Evolutionary conservation across 2,888 invertebrate species (phyloP), one percentile per base, ranked within the genome.

Genomic region (Byasa hedistus): DNA sequence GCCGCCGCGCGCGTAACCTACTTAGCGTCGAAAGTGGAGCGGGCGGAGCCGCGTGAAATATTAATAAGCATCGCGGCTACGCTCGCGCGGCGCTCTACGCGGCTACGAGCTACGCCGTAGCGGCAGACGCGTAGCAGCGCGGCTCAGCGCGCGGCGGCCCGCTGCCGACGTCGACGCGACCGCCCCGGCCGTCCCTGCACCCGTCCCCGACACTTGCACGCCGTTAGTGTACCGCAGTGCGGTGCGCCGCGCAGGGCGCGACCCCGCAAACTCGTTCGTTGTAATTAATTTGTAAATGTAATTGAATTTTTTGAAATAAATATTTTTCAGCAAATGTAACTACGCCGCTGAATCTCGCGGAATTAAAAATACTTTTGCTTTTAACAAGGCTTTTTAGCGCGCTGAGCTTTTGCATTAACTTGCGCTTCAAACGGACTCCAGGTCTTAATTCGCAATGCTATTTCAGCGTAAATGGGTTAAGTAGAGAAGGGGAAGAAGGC

Each of bases 11-110:
- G 67, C 66, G 74, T 80, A 79, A 79, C 79, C 79, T 77, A 79
- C 76, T 79, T 77, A 79, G 68, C 73, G 57, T 59, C 70, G 73
- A 71, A 79, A 77, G 71, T 76, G 72, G 79, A 72, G 68, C 78
- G 73, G 70, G 69, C 70, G 68, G 69, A 61, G 58, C 52, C 63
- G 69, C 69, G 71, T 76, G 74, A 76, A 80, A 79, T 79, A 80
- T 79, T 79, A 75, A 80, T 77, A 76, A 75, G 72, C 60, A 63
- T 69, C 68, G 71, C 72, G 73, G 73, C 63, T 66, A 59, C 58
- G 62, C 59, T 59, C 58, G 36, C 44, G 66, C 44, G 48, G 56
- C 59, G 39, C 62, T 66, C 48, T 24, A 54, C 60, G 57, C 36
- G 23, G 66, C 44, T 55, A 10, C 44, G 57, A 32, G 23, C 54